These are phyloP conservation scores for Asobara japonica DNA, from an alignment of 1,140 invertebrate genomes.

Conservation along the genomic window DNA sequence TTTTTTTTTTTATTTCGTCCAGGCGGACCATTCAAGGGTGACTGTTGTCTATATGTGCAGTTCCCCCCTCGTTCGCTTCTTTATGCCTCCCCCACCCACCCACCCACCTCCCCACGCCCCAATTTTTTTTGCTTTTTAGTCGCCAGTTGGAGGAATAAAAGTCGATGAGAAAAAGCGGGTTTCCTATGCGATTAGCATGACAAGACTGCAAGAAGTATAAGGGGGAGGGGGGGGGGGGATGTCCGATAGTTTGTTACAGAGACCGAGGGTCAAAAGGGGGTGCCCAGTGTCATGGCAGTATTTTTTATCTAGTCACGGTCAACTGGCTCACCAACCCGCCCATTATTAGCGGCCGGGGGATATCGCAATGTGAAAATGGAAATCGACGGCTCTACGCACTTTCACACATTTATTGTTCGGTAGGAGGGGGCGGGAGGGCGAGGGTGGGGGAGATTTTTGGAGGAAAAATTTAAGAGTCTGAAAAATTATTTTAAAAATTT, in stretches of 20 bases:
- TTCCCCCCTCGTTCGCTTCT: neutral
- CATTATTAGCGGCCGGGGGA: constrained; percentile 63
- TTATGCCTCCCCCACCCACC: neutral
- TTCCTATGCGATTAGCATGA: constrained; percentile 57
- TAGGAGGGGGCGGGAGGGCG: too few relatives aligned
- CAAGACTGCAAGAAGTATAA: constrained; percentile 41
- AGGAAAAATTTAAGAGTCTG: too few relatives aligned
- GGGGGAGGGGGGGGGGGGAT: constrained; percentile 18
- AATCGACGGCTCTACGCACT: constrained; percentile 5
- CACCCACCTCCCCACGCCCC: neutral
- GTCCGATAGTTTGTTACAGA: constrained; percentile 50
- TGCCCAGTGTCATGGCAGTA: constrained; percentile 56
- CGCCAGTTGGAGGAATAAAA: neutral
- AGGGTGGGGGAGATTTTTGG: too few relatives aligned
- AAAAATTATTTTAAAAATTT: too few relatives aligned
- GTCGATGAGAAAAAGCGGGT: constrained; percentile 8
- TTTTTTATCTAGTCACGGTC: constrained; percentile 70
- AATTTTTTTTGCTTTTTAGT: constrained; percentile 11
- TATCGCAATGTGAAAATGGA: constrained; percentile 8
- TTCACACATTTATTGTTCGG: constrained; percentile 6
- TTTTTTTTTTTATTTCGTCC: constrained; percentile 7
- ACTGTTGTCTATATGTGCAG: constrained; percentile 9
- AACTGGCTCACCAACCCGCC: constrained; percentile 64
- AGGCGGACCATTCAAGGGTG: constrained; percentile 9
- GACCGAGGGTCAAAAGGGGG: constrained; percentile 12